These are phyloP conservation scores for Neuroscelio doddi DNA, from an alignment of 2,888 invertebrate species.

Conservation along the genomic window DNA sequence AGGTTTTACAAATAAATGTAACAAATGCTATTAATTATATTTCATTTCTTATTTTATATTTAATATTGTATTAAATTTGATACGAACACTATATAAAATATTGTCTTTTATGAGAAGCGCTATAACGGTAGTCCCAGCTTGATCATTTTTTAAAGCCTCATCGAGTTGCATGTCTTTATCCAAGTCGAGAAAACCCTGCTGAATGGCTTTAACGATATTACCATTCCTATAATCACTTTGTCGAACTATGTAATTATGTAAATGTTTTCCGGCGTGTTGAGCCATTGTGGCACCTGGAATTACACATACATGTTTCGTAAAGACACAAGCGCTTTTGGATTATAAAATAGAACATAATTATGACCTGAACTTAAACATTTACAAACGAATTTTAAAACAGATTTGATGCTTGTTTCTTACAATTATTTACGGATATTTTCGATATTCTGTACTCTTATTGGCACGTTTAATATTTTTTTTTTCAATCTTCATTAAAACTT, in stretches of 20 bases:
- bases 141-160: slow-evolving; percentile 89
- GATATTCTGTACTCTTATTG: no score
- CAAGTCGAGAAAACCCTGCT: slow-evolving; percentile 90
- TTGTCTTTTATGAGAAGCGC: slow-evolving; percentile 88
- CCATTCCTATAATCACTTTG: slow-evolving; percentile 88
- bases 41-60: not conserved
- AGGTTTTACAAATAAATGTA: not conserved
- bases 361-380: no score
- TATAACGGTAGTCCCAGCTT: slow-evolving; percentile 96
- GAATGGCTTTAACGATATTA: slow-evolving; percentile 87
- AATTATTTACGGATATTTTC: no score
- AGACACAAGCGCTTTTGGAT: not conserved
- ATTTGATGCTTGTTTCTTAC: no score
- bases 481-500: no score
- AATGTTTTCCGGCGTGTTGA: slow-evolving; percentile 94
- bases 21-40: not conserved
- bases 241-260: slow-evolving; percentile 92
- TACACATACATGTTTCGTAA: no score
- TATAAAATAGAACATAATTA: no score
- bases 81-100: slow-evolving; percentile 86
- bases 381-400: no score
- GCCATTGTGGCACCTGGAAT: slow-evolving; percentile 87
- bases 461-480: no score
- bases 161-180: slow-evolving; percentile 95
- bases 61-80: not conserved